These are phyloP conservation scores for Propithecus coquereli DNA, from an alignment of 2,113 vertebrate genomes.

Conservation along the genomic window DNA sequence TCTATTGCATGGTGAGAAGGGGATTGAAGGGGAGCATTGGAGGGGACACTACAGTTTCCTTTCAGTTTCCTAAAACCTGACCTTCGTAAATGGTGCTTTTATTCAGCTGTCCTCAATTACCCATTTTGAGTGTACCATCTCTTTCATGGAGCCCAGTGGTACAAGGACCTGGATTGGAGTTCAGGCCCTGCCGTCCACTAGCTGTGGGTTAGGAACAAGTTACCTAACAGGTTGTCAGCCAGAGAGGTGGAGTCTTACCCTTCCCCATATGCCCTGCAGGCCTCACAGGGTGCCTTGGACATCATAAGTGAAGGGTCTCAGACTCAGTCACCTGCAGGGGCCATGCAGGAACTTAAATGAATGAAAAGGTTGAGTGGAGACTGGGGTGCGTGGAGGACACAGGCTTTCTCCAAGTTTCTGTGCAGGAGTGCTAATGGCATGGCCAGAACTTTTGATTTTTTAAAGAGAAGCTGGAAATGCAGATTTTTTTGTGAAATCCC, in stretches of 20 bases:
- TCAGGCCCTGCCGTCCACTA: not conserved
- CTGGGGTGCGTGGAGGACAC: not conserved
- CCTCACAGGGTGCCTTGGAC: not conserved
- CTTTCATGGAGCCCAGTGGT: not conserved
- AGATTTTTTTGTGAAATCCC: not conserved
- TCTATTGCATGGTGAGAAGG: not conserved
- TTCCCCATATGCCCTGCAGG: not conserved
- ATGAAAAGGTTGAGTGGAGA: no score
- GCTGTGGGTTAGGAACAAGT: not conserved
- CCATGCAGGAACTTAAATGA: not conserved
- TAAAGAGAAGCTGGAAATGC: not conserved
- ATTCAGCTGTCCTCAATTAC: not conserved
- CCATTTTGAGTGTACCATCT: not conserved
- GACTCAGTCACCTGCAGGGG: not conserved
- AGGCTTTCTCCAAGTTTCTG: not conserved
- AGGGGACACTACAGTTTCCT: not conserved
- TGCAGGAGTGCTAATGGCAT: not conserved
- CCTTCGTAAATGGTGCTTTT: not conserved
- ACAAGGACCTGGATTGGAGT: not conserved
- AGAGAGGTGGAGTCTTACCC: not conserved
- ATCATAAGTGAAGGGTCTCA: not conserved
- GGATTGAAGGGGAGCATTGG: rapidly evolving
- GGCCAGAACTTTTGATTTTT: not conserved
- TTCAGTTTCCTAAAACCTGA: not conserved
- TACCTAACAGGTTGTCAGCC: not conserved